Evolutionary conservation across 2,888 invertebrate species (phyloP).

Genomic region (Drosophila putrida): DNA sequence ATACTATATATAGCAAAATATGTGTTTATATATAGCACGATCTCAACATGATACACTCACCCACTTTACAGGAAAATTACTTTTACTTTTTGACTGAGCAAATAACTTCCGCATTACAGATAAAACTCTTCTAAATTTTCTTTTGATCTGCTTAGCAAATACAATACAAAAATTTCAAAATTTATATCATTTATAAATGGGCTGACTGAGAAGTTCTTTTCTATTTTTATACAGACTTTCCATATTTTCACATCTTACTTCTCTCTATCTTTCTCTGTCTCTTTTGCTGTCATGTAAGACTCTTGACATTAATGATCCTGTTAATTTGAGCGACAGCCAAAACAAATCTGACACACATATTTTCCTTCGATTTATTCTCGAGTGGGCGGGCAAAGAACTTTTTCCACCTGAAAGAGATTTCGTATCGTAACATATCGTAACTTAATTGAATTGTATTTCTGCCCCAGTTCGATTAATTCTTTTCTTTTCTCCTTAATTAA

Average conservation of each 20-base stretch:
- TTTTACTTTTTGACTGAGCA: conserved; percentile 46
- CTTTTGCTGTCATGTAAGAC: conserved; percentile 29
- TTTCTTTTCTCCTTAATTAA: conserved; percentile 20
- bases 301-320: conserved; percentile 73
- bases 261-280: background rate
- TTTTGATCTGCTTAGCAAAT: background rate
- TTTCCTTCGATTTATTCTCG: conserved; percentile 12
- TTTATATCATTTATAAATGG: conserved; percentile 11
- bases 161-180: background rate
- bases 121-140: conserved; percentile 4
- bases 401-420: conserved; percentile 34
- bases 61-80: conserved; percentile 62
- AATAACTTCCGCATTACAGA: conserved; percentile 70
- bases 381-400: conserved; percentile 29
- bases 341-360: conserved; percentile 69
- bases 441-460: conserved; percentile 40
- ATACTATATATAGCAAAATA: conserved; percentile 49
- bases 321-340: conserved; percentile 60
- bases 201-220: conserved; percentile 14
- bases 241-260: conserved; percentile 21
- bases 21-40: conserved; percentile 53
- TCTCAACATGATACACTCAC: conserved; percentile 38
- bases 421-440: conserved; percentile 6
- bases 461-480: conserved; percentile 29
- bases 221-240: conserved; percentile 30